These are phyloP conservation scores for Lampris megalopsis DNA, from an alignment of 2,113 vertebrate genomes.

Conservation along the genomic window DNA sequence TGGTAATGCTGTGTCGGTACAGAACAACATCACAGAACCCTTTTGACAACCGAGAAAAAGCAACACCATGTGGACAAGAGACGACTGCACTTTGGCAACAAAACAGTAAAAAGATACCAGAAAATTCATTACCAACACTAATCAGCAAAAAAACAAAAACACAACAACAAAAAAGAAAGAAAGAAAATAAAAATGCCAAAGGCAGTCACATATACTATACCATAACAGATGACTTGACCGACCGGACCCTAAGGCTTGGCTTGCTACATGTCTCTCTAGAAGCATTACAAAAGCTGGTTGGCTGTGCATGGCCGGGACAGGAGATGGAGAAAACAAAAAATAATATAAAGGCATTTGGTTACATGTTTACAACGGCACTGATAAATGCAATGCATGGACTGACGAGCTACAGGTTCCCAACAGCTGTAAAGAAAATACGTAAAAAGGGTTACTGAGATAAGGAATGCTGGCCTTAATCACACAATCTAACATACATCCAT, in stretches of 20 bases:
- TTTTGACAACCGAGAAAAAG: constrained; percentile 77
- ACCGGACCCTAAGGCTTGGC: constrained; percentile 81
- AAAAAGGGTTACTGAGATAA: constrained; percentile 94
- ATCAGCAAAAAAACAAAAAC: constrained; percentile 80
- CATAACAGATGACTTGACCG: constrained; percentile 89
- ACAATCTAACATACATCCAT: constrained; percentile 92
- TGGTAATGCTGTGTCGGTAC: constrained; percentile 80
- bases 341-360: constrained; percentile 86
- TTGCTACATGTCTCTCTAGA: constrained; percentile 91
- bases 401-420: constrained; percentile 89
- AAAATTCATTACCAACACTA: constrained; percentile 88
- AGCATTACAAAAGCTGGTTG: constrained; percentile 83
- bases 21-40: constrained; percentile 84
- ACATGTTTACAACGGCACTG: constrained; percentile 91
- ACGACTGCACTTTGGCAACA: constrained; percentile 89
- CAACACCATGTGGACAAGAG: constrained; percentile 84
- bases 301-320: constrained; percentile 85
- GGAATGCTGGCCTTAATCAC: constrained; percentile 94
- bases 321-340: constrained; percentile 84
- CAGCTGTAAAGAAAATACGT: constrained; percentile 88
- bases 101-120: constrained; percentile 83
- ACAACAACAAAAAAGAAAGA: no score
- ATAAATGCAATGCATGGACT: constrained; percentile 84
- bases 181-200: constrained; percentile 77
- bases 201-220: constrained; percentile 86